A percentile compares a stretch with the other conserved stretches of the same genome.
Evolutionary conservation across 2,113 vertebrate genomes (phyloP).

Genomic region (Macroglossus sobrinus): DNA sequence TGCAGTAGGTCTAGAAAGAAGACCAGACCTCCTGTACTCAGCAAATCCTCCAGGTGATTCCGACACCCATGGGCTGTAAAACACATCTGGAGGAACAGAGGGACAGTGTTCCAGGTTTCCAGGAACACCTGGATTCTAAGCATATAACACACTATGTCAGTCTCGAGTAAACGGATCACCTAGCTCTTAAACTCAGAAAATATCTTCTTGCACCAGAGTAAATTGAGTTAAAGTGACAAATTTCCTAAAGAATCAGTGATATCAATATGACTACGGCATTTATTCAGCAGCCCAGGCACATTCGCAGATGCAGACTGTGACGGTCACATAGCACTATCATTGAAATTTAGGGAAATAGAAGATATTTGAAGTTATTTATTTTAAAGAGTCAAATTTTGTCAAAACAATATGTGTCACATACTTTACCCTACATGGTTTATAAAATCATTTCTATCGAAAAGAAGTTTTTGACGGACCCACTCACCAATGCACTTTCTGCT

Average conservation of each 20-base stretch:
- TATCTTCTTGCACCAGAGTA: neutral
- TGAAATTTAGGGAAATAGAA: neutral
- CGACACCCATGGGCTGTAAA: neutral
- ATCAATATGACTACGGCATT: neutral
- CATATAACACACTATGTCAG: neutral
- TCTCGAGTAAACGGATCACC: neutral
- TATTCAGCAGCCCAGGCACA: neutral
- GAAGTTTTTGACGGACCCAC: conserved; percentile 62
- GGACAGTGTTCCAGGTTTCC: neutral
- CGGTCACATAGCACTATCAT: neutral
- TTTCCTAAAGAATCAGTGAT: neutral
- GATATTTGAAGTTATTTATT: neutral
- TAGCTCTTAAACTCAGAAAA: neutral
- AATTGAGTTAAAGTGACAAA: neutral
- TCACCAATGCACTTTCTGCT: neutral
- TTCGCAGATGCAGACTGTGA: neutral
- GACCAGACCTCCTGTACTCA: neutral
- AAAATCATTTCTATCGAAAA: conserved; percentile 66
- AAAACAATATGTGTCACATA: neutral
- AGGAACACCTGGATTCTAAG: neutral
- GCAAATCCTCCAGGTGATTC: neutral
- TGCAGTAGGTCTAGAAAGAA: neutral
- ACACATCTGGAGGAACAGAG: neutral
- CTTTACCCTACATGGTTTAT: conserved; percentile 44
- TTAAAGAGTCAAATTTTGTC: conserved; percentile 13